Evolutionary conservation across 2,113 vertebrate genomes (phyloP).

Genomic region (Thalassoma bifasciatum): DNA sequence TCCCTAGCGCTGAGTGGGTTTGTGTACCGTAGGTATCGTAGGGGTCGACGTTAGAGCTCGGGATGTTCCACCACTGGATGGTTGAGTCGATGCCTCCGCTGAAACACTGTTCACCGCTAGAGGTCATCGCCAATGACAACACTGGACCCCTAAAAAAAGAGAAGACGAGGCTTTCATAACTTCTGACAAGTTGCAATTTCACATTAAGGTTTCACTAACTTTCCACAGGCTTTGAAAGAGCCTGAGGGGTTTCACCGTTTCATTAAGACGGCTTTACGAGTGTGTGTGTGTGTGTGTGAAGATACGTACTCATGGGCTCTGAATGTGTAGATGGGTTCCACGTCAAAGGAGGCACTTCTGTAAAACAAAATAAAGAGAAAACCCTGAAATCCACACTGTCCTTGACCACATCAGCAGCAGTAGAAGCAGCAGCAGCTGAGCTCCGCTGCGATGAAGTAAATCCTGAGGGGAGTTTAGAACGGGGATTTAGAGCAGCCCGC

Average conservation of each 20-base stretch:
- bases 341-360: conserved; percentile 99
- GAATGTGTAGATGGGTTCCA: conserved; percentile 99
- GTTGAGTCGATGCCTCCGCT: conserved; percentile 95
- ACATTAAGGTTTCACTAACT: neutral
- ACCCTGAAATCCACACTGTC: neutral
- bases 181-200: neutral
- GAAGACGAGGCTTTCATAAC: neutral
- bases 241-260: neutral
- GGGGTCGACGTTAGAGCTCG: conserved; percentile 95
- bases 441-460: neutral
- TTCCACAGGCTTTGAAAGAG: no score
- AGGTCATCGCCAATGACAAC: conserved; percentile 92
- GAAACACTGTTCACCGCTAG: conserved; percentile 96
- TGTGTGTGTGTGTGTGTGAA: conserved; percentile 10
- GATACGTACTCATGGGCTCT: conserved; percentile 95
- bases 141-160: conserved; percentile 88
- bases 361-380: conserved; percentile 53
- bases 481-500: conserved; percentile 7
- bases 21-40: conserved; percentile 94
- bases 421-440: neutral
- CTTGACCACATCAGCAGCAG: neutral
- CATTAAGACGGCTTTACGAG: neutral
- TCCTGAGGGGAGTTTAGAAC: neutral
- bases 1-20: neutral
- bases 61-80: conserved; percentile 99